phyloP scores from a whole-genome alignment of 1,140 invertebrate species.

The Radopholus similis region DNA sequence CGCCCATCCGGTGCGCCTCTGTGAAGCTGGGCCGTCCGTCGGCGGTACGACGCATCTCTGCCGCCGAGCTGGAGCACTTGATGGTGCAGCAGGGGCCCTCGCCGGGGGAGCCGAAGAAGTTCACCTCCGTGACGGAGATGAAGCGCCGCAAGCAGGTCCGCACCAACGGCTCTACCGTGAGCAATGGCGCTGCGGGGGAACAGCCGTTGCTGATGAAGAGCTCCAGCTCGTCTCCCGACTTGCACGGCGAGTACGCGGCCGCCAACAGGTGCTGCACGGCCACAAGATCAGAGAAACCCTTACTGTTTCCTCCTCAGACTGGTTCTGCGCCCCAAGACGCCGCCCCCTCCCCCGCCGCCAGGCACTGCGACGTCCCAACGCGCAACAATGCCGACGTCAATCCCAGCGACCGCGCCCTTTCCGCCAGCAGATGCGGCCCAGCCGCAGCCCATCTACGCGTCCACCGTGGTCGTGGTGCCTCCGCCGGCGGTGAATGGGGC shows the following conservation, averaged over 20 bases:
- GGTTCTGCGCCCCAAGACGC: conserved; percentile 48
- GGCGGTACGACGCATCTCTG: conserved; percentile 78
- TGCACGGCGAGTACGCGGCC: background rate
- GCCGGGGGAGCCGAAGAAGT: conserved; percentile 67
- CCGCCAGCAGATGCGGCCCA: background rate
- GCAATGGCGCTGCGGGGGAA: background rate
- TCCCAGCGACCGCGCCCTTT: background rate
- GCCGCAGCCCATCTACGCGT: conserved; percentile 1
- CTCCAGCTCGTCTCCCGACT: conserved; percentile 50
- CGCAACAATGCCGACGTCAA: background rate
- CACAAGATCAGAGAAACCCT: conserved; percentile 41
- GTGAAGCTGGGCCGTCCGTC: conserved; percentile 73
- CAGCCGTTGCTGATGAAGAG: conserved; percentile 36
- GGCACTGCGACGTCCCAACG: background rate
- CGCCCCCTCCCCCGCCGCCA: conserved; percentile 44
- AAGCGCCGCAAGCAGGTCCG: conserved; percentile 70
- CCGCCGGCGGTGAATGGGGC: background rate
- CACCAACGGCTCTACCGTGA: conserved; percentile 16
- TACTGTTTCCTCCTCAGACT: conserved; percentile 35
- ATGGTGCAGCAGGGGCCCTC: conserved; percentile 67
- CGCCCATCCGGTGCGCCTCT: conserved; percentile 66
- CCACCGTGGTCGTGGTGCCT: background rate
- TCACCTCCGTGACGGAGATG: conserved; percentile 90
- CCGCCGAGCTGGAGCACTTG: conserved; percentile 81
- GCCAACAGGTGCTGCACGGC: background rate